Percentiles rank a stretch among this genome's conserved stretches.
Evolutionary conservation across 2,113 vertebrate genomes (phyloP).

Genomic region (Microtus montanus): DNA sequence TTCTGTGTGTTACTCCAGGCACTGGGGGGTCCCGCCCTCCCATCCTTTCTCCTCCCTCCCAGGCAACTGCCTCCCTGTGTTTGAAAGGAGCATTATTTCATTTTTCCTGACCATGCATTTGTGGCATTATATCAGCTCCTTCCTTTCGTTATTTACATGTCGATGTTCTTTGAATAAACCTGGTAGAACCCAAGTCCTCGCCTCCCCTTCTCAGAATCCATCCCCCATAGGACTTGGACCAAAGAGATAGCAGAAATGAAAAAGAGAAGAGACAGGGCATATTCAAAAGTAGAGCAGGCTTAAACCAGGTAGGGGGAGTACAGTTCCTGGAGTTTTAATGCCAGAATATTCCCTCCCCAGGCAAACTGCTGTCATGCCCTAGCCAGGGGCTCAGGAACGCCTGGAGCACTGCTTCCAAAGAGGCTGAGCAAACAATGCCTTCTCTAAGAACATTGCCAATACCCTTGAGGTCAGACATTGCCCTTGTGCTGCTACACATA

Average conservation of each 20-base stretch:
- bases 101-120: neutral
- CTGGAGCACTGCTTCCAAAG: constrained; percentile 51
- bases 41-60: neutral
- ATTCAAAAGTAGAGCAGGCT: neutral
- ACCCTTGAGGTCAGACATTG: constrained; percentile 64
- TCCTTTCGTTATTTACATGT: constrained; percentile 45
- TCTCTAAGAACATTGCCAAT: constrained; percentile 61
- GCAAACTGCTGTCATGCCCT: neutral
- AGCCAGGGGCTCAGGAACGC: neutral
- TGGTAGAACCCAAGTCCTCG: neutral
- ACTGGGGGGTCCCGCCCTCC: neutral
- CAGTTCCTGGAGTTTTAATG: constrained; percentile 11
- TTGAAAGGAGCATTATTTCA: constrained; percentile 41
- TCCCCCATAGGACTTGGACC: neutral
- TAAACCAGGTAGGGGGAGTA: neutral
- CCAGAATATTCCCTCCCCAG: neutral
- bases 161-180: constrained; percentile 34
- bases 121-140: constrained; percentile 44
- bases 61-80: neutral
- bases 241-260: constrained; percentile 31
- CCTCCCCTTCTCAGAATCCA: constrained; percentile 23
- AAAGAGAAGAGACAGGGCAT: neutral
- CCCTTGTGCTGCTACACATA: constrained; percentile 59
- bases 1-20: neutral
- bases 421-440: constrained; percentile 61